Evolutionary conservation across 2,797 vertebrate genomes (phyloP), one percentile per base, ranked within the genome.

Genomic region (Hydrophis major): DNA sequence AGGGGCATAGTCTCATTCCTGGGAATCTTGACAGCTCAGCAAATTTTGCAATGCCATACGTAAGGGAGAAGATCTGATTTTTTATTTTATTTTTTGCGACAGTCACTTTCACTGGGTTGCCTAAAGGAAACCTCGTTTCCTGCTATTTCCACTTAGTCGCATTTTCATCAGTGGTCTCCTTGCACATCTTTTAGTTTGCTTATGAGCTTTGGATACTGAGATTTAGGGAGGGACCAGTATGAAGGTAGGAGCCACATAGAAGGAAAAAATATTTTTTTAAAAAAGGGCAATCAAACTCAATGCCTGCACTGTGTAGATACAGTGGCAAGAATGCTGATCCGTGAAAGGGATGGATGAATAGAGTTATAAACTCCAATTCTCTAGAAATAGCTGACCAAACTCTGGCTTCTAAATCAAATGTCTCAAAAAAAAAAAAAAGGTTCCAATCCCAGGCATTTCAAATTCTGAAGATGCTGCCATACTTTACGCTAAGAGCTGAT

Each of bases 1-100:
- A 92, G 56, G 86, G 56, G 28, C 42, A 91, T 8, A 66, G 59
- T 47, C 69, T 91, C 69, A 91, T 60, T 89, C 86, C 91, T 69
- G 69, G 50, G 60, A 61, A 59, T 74, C 55, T 42, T 87, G 74
- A 28, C 27, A 57, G 57, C 69, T 91, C 69, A 89, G 32, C 87
- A 89, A 42, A 59, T 88, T n/a, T 57, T 86, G 74, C 59, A 4
- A 42, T 61, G 83, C 56, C 42, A 53, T 28, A 11, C n/a, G 13
- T 22, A 59, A 50, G 32, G 27, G 83, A 63, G 37, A 61, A 74
- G 69, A 50, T 78, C 3, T 10, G 11, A 6, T 55, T 61, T 63
- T n/a, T 32, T 14, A 14, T 69, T 74, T 18, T 18, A 7, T 18
- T 32, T 74, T 60, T 89, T 14, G 18, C 28, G 16, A 22, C 55